phyloP scores from a whole-genome alignment of 2,113 vertebrate genomes.

The Melanerpes aurifrons region DNA sequence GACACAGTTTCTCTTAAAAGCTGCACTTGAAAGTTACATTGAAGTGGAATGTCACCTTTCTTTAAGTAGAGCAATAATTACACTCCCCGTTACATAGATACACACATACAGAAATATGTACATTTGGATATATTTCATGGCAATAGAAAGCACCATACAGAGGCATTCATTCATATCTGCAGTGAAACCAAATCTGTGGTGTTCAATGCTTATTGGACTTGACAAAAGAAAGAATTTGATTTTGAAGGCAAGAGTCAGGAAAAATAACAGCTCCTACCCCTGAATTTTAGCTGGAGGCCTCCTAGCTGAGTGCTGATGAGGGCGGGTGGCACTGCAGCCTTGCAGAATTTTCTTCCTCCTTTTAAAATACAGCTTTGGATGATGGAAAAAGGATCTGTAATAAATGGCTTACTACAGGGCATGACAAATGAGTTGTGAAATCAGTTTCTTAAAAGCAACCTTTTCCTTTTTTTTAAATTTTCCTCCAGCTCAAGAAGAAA shows the following conservation, averaged over 20 bases:
- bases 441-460: not conserved
- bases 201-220: constrained; percentile 24
- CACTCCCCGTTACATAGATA: not conserved
- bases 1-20: not conserved
- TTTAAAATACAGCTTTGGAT: not conserved
- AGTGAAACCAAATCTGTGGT: constrained; percentile 19
- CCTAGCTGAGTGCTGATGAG: not conserved
- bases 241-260: not conserved
- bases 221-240: constrained; percentile 48
- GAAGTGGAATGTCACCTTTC: constrained; percentile 54
- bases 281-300: not conserved
- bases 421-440: constrained; percentile 47
- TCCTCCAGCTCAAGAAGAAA: not conserved
- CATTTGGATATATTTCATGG: not conserved
- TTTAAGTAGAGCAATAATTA: constrained; percentile 39
- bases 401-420: constrained; percentile 28
- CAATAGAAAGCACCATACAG: not conserved
- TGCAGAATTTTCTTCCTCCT: not conserved
- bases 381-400: constrained; percentile 16
- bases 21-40: constrained; percentile 22
- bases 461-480: not conserved
- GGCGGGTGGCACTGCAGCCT: not conserved
- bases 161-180: not conserved
- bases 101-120: not conserved
- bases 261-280: not conserved